phyloP scores from a whole-genome alignment of 2,797 vertebrate genomes.

The Poeciliopsis gracilis region DNA sequence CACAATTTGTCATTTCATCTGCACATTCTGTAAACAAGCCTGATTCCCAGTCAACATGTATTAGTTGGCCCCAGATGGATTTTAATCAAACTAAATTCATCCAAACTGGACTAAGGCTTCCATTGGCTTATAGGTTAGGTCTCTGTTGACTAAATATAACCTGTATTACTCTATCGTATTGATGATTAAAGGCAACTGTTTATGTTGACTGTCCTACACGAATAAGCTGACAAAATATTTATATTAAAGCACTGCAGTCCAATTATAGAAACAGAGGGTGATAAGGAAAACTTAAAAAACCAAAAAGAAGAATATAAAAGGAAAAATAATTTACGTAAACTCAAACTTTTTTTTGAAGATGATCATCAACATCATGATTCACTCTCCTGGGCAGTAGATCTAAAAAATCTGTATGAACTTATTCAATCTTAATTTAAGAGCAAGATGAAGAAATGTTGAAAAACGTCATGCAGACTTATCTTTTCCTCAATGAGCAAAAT shows the following conservation, averaged over 20 bases:
- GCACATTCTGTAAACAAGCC: not conserved
- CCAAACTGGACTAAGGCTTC: not conserved
- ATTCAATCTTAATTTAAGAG: not conserved
- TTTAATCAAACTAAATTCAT: not conserved
- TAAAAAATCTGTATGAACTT: conserved; percentile 1
- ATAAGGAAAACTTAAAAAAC: too few relatives aligned
- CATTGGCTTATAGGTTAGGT: not conserved
- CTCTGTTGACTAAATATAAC: not conserved
- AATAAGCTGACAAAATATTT: not conserved
- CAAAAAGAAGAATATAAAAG: too few relatives aligned
- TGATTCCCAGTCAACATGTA: not conserved
- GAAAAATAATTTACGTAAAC: not conserved
- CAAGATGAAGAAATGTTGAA: conserved; percentile 4
- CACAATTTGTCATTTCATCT: not conserved
- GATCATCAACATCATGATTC: not conserved
- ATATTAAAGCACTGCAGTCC: not conserved
- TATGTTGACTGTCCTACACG: not conserved
- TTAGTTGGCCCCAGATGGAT: not conserved
- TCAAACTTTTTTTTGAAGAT: not conserved
- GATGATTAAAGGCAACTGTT: not conserved
- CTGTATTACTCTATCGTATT: not conserved
- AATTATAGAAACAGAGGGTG: not conserved
- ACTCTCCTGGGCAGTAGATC: not conserved
- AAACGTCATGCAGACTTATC: not conserved
- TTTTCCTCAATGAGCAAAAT: conserved; percentile 32